phyloP scores from a whole-genome alignment of 2,113 vertebrate genomes.

The Butorides virescens region DNA sequence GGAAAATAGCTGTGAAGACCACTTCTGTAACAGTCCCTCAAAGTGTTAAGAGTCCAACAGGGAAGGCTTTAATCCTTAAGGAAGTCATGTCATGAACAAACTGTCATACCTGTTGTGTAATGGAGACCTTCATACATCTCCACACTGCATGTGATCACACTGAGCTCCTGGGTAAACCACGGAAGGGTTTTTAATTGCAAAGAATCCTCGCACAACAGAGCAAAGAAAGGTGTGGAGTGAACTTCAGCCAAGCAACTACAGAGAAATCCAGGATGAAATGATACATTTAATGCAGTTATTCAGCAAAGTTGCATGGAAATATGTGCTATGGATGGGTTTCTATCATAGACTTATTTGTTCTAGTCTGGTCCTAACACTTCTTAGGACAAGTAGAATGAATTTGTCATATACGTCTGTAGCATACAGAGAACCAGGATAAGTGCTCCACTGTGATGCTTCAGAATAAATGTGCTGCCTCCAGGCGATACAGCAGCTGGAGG shows the following conservation, averaged over 20 bases:
- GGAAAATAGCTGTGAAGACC: background rate
- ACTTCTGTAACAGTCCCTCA: background rate
- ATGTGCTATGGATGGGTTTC: background rate
- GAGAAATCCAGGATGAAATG: background rate
- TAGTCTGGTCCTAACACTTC: background rate
- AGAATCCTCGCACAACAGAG: background rate
- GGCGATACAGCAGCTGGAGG: background rate
- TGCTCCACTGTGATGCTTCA: background rate
- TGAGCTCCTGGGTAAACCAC: background rate
- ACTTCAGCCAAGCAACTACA: background rate
- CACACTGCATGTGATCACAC: background rate
- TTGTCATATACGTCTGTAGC: background rate
- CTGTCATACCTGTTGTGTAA: background rate
- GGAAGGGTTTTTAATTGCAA: background rate
- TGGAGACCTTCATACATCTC: background rate
- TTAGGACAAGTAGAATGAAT: background rate
- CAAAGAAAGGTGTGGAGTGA: background rate
- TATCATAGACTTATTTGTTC: background rate
- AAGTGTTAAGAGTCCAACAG: background rate
- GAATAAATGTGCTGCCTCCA: background rate
- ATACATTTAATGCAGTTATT: background rate
- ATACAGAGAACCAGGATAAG: background rate
- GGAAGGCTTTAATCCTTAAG: background rate
- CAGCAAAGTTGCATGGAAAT: background rate
- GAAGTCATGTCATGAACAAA: accelerated